A percentile compares a stretch with the other conserved stretches of the same genome.
phyloP scores from a whole-genome alignment of 2,797 vertebrate genomes.

The Lutjanus campechanus region DNA sequence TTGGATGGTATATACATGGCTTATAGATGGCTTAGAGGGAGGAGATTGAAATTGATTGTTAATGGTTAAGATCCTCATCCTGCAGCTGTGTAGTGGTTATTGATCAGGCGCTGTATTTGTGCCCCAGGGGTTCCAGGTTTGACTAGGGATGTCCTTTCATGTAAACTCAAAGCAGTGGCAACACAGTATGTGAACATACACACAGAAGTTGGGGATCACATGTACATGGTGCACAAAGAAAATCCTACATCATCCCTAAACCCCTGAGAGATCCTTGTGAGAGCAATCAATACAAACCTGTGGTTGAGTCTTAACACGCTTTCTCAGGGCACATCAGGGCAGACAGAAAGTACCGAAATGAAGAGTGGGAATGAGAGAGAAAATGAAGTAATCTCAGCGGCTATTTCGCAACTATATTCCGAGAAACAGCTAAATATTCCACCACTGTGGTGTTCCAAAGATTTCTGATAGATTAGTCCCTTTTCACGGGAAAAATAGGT shows the following conservation, averaged over 20 bases:
- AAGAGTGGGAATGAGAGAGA: neutral
- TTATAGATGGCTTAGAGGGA: slow-evolving; percentile 40
- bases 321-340: slow-evolving; percentile 13
- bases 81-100: slow-evolving; percentile 52
- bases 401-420: slow-evolving; percentile 4
- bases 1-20: slow-evolving; percentile 32
- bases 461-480: slow-evolving; percentile 58
- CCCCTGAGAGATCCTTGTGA: slow-evolving; percentile 29
- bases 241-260: slow-evolving; percentile 20
- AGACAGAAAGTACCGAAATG: neutral
- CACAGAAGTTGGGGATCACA: neutral
- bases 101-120: slow-evolving; percentile 37
- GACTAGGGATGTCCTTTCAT: slow-evolving; percentile 21
- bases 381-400: slow-evolving; percentile 24
- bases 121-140: neutral
- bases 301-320: slow-evolving; percentile 11
- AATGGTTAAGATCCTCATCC: slow-evolving; percentile 56
- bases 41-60: slow-evolving; percentile 68
- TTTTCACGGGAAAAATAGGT: slow-evolving; percentile 33
- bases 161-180: neutral
- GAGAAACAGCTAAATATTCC: slow-evolving; percentile 39
- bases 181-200: neutral
- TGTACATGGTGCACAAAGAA: slow-evolving; percentile 1
- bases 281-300: slow-evolving; percentile 49
- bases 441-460: neutral